Evolutionary conservation across 2,888 invertebrate species (phyloP).

Genomic region (Caenorhabditis sulstoni): DNA sequence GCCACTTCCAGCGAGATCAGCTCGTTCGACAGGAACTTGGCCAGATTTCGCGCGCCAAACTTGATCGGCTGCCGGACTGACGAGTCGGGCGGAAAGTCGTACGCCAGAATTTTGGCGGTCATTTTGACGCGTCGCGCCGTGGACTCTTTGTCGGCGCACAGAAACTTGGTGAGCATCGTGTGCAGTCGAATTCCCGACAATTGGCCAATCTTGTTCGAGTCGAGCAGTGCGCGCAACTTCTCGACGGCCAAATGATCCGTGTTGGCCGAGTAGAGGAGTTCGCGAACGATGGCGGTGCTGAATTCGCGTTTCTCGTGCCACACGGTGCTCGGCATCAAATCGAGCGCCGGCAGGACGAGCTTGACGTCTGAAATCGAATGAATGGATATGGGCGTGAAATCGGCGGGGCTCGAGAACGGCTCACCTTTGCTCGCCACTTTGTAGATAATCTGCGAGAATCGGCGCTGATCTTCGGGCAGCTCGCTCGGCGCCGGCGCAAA

Average conservation of each 20-base stretch:
- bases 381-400: no score
- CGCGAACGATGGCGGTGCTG: conserved; percentile 48
- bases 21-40: conserved; percentile 50
- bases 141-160: conserved; percentile 10
- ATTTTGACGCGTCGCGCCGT: conserved; percentile 6
- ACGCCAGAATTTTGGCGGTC: conserved; percentile 33
- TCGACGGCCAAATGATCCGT: conserved; percentile 51
- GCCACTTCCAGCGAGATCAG: conserved; percentile 26
- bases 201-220: conserved; percentile 45
- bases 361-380: conserved; percentile 36
- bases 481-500: conserved; percentile 36
- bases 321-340: conserved; percentile 20
- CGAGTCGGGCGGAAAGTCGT: conserved; percentile 37
- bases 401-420: not conserved
- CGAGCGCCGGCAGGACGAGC: conserved; percentile 46
- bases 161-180: conserved; percentile 9
- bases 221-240: conserved; percentile 32
- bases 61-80: not conserved
- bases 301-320: conserved; percentile 46
- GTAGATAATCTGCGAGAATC: conserved; percentile 35
- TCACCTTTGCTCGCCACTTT: conserved; percentile 46
- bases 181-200: conserved; percentile 29
- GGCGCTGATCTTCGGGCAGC: not conserved
- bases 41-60: conserved; percentile 34
- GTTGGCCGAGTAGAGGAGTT: conserved; percentile 24